A percentile compares a stretch with the other conserved stretches of the same genome.
Evolutionary conservation across 2,888 invertebrate genomes (phyloP).

Genomic region (Hybos culiciformis): DNA sequence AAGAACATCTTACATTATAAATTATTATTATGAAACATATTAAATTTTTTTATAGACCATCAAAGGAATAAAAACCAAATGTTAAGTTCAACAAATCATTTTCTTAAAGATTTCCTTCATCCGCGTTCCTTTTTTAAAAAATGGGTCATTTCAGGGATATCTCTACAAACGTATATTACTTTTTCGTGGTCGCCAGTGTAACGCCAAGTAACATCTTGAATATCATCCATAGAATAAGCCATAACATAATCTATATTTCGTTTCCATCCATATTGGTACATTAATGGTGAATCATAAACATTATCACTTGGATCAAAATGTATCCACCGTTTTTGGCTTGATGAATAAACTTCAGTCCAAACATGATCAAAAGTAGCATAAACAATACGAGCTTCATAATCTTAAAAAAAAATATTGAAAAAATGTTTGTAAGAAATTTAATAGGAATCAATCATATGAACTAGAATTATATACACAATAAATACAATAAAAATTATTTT

Average conservation of each 20-base stretch:
- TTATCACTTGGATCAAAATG: constrained; percentile 95
- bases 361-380: constrained; percentile 85
- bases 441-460: too few species aligned
- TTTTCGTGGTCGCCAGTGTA: constrained; percentile 44
- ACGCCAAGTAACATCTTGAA: constrained; percentile 93
- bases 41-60: too few species aligned
- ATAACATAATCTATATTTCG: constrained; percentile 77
- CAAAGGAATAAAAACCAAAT: too few species aligned
- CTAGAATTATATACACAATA: too few species aligned
- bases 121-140: constrained; percentile 27
- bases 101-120: too few species aligned
- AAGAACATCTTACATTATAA: too few species aligned
- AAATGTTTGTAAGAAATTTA: too few species aligned
- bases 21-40: too few species aligned
- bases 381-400: constrained; percentile 59
- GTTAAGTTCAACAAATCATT: too few species aligned
- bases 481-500: too few species aligned
- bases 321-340: constrained; percentile 64
- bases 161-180: constrained; percentile 31
- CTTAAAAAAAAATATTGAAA: too few species aligned
- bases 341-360: constrained; percentile 88
- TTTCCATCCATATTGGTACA: constrained; percentile 84
- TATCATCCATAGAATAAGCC: constrained; percentile 75
- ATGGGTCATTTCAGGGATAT: constrained; percentile 22
- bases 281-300: constrained; percentile 68